These are phyloP conservation scores for Macaria liturata DNA, from an alignment of 2,888 invertebrate species.

Conservation along the genomic window DNA sequence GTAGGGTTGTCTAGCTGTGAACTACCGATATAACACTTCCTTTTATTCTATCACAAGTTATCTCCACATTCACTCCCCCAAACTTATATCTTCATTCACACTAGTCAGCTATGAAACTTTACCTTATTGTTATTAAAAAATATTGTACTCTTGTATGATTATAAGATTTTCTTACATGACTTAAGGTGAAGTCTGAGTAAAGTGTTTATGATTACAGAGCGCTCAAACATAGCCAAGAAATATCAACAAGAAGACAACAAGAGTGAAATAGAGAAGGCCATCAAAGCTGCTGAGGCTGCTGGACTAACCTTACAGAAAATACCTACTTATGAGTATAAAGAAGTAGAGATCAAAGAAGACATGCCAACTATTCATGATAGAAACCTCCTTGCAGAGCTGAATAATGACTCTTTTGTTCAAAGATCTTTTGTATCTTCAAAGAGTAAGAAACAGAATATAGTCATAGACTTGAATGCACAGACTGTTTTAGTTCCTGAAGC, in stretches of 20 bases:
- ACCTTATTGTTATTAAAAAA: no score
- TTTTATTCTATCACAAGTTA: neutral
- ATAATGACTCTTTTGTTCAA: slow-evolving; percentile 86
- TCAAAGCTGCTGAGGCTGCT: slow-evolving; percentile 77
- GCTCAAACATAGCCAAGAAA: slow-evolving; percentile 43
- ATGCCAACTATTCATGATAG: slow-evolving; percentile 81
- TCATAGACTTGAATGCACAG: slow-evolving; percentile 88
- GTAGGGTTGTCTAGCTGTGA: no score
- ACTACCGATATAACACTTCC: no score
- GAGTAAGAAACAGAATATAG: slow-evolving; percentile 87
- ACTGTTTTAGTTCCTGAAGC: slow-evolving; percentile 87
- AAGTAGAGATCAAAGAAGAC: slow-evolving; percentile 73
- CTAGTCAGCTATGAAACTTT: no score
- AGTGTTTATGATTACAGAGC: slow-evolving; percentile 50
- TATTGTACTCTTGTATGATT: no score
- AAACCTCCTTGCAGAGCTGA: slow-evolving; percentile 87
- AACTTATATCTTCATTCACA: no score
- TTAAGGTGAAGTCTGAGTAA: no score
- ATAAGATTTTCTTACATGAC: no score
- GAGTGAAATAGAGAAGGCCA: slow-evolving; percentile 72
- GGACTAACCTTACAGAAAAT: slow-evolving; percentile 78
- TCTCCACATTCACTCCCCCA: neutral
- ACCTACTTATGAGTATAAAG: slow-evolving; percentile 77
- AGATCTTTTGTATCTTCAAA: slow-evolving; percentile 83
- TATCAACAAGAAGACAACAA: slow-evolving; percentile 70